Conservation (phyloP, 2,113 vertebrate species). For the Thunnus maccoyii region DNA sequence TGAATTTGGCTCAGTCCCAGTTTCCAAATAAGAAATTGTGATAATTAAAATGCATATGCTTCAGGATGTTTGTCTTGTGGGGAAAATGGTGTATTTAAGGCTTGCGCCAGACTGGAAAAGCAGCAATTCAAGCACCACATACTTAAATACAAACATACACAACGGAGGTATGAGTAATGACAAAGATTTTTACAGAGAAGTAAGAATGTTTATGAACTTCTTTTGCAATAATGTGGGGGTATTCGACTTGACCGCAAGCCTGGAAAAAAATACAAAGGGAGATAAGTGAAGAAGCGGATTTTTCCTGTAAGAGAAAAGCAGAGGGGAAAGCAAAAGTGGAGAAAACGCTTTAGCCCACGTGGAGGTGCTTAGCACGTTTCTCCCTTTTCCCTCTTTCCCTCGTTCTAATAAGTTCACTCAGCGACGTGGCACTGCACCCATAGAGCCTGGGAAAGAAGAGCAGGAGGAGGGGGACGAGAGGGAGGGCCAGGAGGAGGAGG, state of each 20-base stretch:
- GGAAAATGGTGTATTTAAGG: constrained; percentile 44
- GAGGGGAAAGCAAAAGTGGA: constrained; percentile 13
- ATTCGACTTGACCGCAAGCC: background rate
- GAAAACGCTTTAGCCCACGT: constrained; percentile 58
- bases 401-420: constrained; percentile 67
- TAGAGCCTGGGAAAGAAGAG: constrained; percentile 56
- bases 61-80: constrained; percentile 52
- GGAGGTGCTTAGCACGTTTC: constrained; percentile 63
- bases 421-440: constrained; percentile 83
- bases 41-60: constrained; percentile 48
- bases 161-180: constrained; percentile 31
- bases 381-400: constrained; percentile 19
- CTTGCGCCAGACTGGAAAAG: constrained; percentile 39
- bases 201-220: background rate
- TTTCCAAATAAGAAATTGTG: constrained; percentile 39
- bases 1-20: constrained; percentile 45
- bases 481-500: constrained; percentile 38
- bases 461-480: constrained; percentile 62
- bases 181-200: constrained; percentile 14
- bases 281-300: background rate
- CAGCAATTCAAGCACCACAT: background rate
- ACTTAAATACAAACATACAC: constrained; percentile 3
- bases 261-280: constrained; percentile 21
- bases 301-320: background rate
- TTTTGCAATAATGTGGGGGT: constrained; percentile 7